phyloP scores from a whole-genome alignment of 2,888 invertebrate species.

The Drosophila dives region DNA sequence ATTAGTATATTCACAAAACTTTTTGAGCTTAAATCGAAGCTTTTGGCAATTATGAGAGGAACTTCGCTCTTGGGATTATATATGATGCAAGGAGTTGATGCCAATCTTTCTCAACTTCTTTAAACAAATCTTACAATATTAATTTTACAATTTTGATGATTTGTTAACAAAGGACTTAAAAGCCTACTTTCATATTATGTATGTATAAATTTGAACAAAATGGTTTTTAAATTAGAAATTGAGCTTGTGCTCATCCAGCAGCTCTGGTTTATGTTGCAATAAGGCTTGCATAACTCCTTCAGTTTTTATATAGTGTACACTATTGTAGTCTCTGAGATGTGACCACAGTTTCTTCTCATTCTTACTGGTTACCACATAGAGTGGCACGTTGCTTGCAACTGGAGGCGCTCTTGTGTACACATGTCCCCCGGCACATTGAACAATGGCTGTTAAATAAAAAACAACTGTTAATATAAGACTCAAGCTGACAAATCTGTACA shows the following conservation, averaged over 20 bases:
- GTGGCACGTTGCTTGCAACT: neutral
- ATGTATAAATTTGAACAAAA: neutral
- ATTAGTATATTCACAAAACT: neutral
- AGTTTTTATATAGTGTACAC: slow-evolving; percentile 48
- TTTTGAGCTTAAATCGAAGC: neutral
- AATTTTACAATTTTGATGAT: neutral
- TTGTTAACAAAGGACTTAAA: slow-evolving; percentile 1
- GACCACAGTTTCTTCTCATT: slow-evolving; percentile 14
- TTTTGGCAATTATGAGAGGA: neutral
- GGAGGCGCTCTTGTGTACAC: slow-evolving; percentile 31
- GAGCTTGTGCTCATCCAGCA: slow-evolving; percentile 28
- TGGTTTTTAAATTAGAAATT: slow-evolving; percentile 3
- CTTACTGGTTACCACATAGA: slow-evolving; percentile 50
- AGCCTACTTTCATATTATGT: neutral
- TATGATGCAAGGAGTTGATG: neutral
- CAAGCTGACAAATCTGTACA: too few species aligned
- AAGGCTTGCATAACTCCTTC: slow-evolving; percentile 65
- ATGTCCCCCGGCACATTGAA: slow-evolving; percentile 60
- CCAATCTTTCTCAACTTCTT: neutral
- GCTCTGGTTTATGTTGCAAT: slow-evolving; percentile 34
- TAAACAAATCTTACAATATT: neutral
- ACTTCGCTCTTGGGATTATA: neutral
- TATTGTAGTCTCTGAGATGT: slow-evolving; percentile 22
- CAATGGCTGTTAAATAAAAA: slow-evolving; percentile 45
- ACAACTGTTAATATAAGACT: neutral